Conservation (phyloP, 2,888 invertebrate genomes). For the Dicycla oo region DNA sequence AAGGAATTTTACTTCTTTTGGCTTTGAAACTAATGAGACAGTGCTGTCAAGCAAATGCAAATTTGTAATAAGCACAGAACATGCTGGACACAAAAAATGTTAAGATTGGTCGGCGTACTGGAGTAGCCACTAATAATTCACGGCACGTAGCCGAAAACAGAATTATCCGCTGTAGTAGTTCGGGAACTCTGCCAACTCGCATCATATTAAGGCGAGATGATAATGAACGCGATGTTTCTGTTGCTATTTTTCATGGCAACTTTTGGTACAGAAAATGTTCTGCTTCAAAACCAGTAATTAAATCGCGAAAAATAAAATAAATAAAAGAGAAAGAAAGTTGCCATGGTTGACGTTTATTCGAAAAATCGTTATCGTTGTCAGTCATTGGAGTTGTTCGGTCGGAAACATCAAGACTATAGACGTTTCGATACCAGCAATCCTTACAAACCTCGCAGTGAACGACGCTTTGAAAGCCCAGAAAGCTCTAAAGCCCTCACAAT, state of each 20-base stretch:
- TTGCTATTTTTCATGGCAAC: constrained; percentile 73
- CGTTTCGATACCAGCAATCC: constrained; percentile 72
- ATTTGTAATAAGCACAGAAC: constrained; percentile 53
- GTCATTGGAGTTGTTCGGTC: constrained; percentile 62
- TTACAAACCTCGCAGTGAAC: constrained; percentile 69
- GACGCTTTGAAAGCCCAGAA: constrained; percentile 69
- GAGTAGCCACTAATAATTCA: constrained; percentile 79
- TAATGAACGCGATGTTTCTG: constrained; percentile 81
- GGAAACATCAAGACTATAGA: constrained; percentile 70
- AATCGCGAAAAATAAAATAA: constrained; percentile 37
- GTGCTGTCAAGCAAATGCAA: constrained; percentile 33
- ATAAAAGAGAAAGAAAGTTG: constrained; percentile 45
- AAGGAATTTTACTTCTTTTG: background rate
- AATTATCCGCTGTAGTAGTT: constrained; percentile 81
- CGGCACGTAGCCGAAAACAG: constrained; percentile 85
- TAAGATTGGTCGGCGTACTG: constrained; percentile 65
- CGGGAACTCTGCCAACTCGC: constrained; percentile 86
- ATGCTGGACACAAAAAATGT: constrained; percentile 44
- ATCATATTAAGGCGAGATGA: constrained; percentile 86
- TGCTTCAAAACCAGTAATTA: constrained; percentile 16
- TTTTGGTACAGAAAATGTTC: constrained; percentile 64
- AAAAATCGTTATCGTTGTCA: constrained; percentile 63
- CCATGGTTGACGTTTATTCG: constrained; percentile 51
- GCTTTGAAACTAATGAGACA: constrained; percentile 3
- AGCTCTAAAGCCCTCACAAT: constrained; percentile 74